Evolutionary conservation across 2,888 invertebrate genomes (phyloP).

Genomic region (Ditylenchus weischeri): DNA sequence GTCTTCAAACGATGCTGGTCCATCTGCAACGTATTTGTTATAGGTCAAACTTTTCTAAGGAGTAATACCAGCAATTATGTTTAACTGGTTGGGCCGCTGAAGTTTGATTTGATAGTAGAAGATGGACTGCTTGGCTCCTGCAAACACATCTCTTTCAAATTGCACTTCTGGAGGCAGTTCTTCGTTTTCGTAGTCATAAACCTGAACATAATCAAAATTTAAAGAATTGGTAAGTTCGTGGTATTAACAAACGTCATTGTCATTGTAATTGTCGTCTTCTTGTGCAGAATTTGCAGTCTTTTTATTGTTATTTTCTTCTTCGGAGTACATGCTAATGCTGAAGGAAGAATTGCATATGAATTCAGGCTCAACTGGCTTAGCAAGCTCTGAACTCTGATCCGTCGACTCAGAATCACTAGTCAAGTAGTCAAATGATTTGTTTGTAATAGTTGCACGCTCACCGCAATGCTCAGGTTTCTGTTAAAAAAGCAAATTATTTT

Average conservation of each 20-base stretch:
- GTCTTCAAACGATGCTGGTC: background rate
- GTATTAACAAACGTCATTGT: background rate
- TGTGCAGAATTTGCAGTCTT: background rate
- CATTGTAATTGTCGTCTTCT: background rate
- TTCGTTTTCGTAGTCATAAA: constrained; percentile 48
- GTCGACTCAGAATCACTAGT: too few relatives aligned
- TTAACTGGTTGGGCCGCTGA: constrained; percentile 2
- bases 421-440: too few relatives aligned
- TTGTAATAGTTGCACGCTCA: too few relatives aligned
- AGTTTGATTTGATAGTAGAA: constrained; percentile 10
- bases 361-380: background rate
- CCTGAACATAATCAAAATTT: background rate
- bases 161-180: constrained; percentile 51
- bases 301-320: background rate
- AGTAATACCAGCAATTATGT: background rate
- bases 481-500: too few relatives aligned
- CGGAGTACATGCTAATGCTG: constrained; percentile 1
- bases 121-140: constrained; percentile 35
- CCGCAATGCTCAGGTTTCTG: too few relatives aligned
- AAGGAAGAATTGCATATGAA: background rate
- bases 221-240: too few relatives aligned
- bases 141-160: constrained; percentile 52
- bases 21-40: too few relatives aligned
- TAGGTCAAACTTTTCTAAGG: too few relatives aligned
- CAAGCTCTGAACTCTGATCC: background rate